Base-by-base conservation (phyloP, 2,113 vertebrate species). In the Apteryx mantelli region DNA sequence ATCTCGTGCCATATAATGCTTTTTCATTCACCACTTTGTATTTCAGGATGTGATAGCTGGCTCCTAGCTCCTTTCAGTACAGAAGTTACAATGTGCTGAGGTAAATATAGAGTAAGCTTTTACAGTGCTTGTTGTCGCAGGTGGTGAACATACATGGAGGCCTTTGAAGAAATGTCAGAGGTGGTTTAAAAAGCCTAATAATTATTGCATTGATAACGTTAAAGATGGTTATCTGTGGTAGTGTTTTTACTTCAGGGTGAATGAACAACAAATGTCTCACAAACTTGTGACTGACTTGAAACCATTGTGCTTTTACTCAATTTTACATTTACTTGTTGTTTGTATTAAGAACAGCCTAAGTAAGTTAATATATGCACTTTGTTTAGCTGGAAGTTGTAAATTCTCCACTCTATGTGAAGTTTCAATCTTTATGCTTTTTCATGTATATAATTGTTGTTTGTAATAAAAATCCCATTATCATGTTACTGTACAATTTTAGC, bases 1-100 rank as follows among this genome's bases (percentile, higher is more conserved):
- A 64, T 92, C 44, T 89, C 66, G 13, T 13, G 52, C 65, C 19
- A 3, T n/a, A 12, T 38, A 52, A 77, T 91, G 64, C 68, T 36
- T 88, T 74, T 87, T 91, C 56, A 28, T 68, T 88, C 82, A 69
- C 42, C 30, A 28, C 34, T 77, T 66, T 86, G 25, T 97, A 87
- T 91, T 94, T 93, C 83, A 91, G 88, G 91, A 96, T 88, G 86
- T 69, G 90, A 91, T 92, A 79, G 53, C 75, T 96, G 89, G 77
- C 91, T 75, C 82, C 48, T 91, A 89, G 50, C 58, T 96, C 86
- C 75, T 63, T 22, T 82, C 81, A 77, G 40, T 88, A 61, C 8
- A 32, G 20, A 30, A 40, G 20, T 22, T 73, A 24, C n/a, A 66
- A 32, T 8, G 24, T 74, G 87, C 79, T 95, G 88, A 91, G 82